A percentile compares a stretch with the other conserved stretches of the same genome.
Evolutionary conservation across 1,140 invertebrate genomes (phyloP).

Genomic region (Propsilocerus akamusi): DNA sequence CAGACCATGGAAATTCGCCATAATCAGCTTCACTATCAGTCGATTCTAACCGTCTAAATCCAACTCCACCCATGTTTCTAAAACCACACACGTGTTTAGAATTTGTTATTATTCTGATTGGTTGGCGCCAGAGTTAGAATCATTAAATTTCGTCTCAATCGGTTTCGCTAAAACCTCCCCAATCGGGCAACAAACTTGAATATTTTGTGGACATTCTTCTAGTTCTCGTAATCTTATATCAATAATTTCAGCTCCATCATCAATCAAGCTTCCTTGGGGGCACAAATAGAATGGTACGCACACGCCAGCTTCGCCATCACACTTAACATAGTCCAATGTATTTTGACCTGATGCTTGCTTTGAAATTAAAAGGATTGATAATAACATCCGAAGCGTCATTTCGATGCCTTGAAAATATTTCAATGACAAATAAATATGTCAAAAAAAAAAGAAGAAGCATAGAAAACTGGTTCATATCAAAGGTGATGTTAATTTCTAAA

Average conservation of each 20-base stretch:
- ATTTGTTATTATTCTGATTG: slow-evolving; percentile 11
- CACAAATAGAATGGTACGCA: slow-evolving; percentile 49
- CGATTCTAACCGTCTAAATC: slow-evolving; percentile 42
- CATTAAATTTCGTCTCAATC: slow-evolving; percentile 14
- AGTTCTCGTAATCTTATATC: slow-evolving; percentile 39
- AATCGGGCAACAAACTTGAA: slow-evolving; percentile 32
- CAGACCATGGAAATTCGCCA: slow-evolving; percentile 53
- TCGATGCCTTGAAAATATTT: too few relatives aligned
- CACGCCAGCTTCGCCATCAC: slow-evolving; percentile 13
- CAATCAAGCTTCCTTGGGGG: slow-evolving; percentile 36
- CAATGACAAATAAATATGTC: too few relatives aligned
- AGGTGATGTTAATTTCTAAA: too few relatives aligned
- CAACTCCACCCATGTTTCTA: slow-evolving; percentile 38
- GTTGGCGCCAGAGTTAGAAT: too few relatives aligned
- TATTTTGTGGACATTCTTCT: slow-evolving; percentile 27
- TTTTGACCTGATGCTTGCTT: too few relatives aligned
- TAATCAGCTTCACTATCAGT: slow-evolving; percentile 35
- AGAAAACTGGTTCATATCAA: too few relatives aligned
- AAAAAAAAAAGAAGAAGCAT: too few relatives aligned
- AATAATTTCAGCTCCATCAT: slow-evolving; percentile 51
- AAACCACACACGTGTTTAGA: slow-evolving; percentile 29
- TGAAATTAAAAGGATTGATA: too few relatives aligned
- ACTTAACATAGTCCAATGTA: too few relatives aligned
- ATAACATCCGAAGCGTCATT: too few relatives aligned
- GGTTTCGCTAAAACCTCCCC: slow-evolving; percentile 8